phyloP scores from a whole-genome alignment of 2,888 invertebrate genomes.

The Lumbricus terrestris region DNA sequence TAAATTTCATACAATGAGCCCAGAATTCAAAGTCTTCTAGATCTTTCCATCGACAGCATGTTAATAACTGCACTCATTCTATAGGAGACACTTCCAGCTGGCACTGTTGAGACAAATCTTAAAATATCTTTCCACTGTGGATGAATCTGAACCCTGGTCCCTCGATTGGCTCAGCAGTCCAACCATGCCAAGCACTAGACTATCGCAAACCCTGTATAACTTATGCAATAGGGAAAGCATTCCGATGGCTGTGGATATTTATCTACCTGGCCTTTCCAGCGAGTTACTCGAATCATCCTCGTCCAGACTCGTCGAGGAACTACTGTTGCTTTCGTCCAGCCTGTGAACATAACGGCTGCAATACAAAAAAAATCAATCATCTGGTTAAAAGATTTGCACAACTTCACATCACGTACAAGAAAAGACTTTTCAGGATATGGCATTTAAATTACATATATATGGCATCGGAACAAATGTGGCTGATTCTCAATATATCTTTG shows the following conservation, averaged over 20 bases:
- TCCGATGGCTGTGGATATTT: no score
- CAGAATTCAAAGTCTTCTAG: not conserved
- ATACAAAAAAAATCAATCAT: not conserved
- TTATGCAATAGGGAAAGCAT: not conserved
- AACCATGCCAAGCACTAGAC: not conserved
- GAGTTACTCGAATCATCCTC: not conserved
- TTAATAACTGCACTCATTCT: not conserved
- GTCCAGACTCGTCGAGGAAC: not conserved
- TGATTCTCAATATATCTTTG: not conserved
- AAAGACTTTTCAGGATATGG: not conserved
- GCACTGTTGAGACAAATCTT: no score
- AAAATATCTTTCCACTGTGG: no score
- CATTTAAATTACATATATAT: not conserved
- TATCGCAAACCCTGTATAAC: no score
- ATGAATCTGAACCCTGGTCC: no score
- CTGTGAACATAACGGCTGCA: not conserved
- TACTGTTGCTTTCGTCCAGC: not conserved
- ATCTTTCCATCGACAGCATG: no score
- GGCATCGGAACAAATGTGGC: not conserved
- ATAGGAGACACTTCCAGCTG: no score
- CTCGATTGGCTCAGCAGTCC: no score
- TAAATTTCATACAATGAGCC: not conserved
- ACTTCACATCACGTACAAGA: not conserved
- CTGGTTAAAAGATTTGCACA: not conserved
- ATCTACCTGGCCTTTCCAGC: not conserved